Conservation (phyloP, 2,113 vertebrate genomes). For the Psophia crepitans region DNA sequence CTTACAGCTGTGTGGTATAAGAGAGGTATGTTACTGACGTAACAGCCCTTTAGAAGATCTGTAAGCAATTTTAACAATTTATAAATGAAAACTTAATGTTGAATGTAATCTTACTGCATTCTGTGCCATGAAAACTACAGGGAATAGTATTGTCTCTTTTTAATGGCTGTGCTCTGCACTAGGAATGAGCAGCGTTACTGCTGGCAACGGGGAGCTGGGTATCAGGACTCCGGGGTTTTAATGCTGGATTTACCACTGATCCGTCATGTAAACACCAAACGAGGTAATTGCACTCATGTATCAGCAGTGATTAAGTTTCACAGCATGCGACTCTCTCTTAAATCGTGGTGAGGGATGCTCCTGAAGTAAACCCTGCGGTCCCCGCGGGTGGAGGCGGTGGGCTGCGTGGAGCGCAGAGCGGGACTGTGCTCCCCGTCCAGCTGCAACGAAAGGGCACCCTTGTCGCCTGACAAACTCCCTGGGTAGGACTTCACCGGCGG, state of each 20-base stretch:
- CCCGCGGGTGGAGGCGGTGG: neutral
- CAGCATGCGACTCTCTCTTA: neutral
- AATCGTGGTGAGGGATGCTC: neutral
- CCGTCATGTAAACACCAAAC: neutral
- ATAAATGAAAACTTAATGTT: neutral
- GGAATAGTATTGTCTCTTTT: neutral
- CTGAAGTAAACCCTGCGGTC: neutral
- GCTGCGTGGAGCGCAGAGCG: rapidly evolving
- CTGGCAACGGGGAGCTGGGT: too few relatives aligned
- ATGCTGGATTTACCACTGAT: neutral
- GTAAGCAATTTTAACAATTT: neutral
- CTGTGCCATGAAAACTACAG: neutral
- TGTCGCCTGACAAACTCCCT: rapidly evolving
- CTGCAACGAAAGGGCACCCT: rapidly evolving
- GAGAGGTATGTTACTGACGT: neutral
- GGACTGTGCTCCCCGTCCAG: rapidly evolving
- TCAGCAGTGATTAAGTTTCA: neutral
- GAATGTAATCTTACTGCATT: neutral
- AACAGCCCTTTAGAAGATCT: neutral
- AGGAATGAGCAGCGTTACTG: neutral
- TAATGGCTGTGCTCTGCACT: neutral
- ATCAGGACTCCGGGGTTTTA: neutral
- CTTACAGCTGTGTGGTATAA: neutral
- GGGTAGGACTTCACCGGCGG: neutral
- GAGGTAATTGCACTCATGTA: neutral